Evolutionary conservation across 2,888 invertebrate genomes (phyloP).

Genomic region (Caenorhabditis imperialis): DNA sequence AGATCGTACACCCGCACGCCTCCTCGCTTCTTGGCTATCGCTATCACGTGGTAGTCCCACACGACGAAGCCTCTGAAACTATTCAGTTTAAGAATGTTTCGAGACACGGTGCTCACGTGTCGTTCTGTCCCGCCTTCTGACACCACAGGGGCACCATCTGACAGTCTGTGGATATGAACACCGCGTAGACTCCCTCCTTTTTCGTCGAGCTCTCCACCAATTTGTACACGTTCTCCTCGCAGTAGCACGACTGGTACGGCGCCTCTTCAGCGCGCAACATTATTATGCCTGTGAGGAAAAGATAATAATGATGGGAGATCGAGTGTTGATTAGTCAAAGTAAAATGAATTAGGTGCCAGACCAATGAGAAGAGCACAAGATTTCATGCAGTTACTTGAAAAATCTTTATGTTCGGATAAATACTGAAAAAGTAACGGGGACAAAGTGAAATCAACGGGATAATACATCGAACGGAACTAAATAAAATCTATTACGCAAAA

Average conservation of each 20-base stretch:
- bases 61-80: slow-evolving; percentile 46
- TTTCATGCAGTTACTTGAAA: slow-evolving; percentile 9
- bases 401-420: not conserved
- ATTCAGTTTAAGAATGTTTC: not conserved
- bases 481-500: not conserved
- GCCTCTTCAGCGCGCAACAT: slow-evolving; percentile 7
- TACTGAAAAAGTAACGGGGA: slow-evolving; percentile 5
- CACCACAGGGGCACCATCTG: slow-evolving; percentile 48
- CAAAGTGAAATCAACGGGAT: not conserved
- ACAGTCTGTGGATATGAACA: slow-evolving; percentile 57
- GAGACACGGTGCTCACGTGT: too few relatives aligned
- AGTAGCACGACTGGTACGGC: slow-evolving; percentile 56
- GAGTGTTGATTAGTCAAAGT: not conserved
- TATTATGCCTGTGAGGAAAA: slow-evolving; percentile 5
- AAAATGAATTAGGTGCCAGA: not conserved
- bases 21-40: slow-evolving; percentile 19
- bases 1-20: slow-evolving; percentile 51
- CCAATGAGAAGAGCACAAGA: not conserved
- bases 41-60: slow-evolving; percentile 69
- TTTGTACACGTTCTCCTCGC: slow-evolving; percentile 66
- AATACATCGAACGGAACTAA: not conserved
- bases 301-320: too few relatives aligned
- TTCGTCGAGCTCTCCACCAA: slow-evolving; percentile 18
- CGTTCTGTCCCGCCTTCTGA: slow-evolving; percentile 47
- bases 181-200: slow-evolving; percentile 29